phyloP scores from a whole-genome alignment of 92 coral and sea anemone genomes.

The Porites lobata region DNA sequence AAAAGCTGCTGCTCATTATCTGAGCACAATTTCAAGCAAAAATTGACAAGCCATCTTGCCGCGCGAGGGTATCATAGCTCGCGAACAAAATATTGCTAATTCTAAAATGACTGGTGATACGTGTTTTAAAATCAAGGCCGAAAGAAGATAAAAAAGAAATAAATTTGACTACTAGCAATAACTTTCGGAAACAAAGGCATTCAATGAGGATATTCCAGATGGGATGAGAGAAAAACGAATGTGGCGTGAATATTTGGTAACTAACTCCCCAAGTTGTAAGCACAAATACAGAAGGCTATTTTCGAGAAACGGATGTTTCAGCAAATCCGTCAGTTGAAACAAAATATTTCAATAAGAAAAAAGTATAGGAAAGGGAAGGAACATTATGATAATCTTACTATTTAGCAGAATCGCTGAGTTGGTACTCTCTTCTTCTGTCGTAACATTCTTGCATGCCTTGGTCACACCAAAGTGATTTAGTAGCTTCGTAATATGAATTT shows the following conservation, averaged over 20 bases:
- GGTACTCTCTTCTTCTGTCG: slow-evolving; percentile 97
- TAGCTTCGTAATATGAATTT: slow-evolving; percentile 95
- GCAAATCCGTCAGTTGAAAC: neutral
- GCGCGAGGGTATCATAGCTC: slow-evolving; percentile 26
- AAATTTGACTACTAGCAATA: slow-evolving; percentile 21
- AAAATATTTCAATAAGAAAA: slow-evolving; percentile 20
- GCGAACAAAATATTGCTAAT: neutral
- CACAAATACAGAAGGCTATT: neutral
- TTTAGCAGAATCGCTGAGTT: slow-evolving; percentile 98
- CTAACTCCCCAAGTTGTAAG: neutral
- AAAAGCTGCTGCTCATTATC: slow-evolving; percentile 26
- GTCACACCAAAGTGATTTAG: slow-evolving; percentile 92
- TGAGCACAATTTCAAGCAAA: slow-evolving; percentile 33
- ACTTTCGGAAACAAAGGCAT: slow-evolving; percentile 19
- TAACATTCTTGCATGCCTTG: slow-evolving; percentile 98
- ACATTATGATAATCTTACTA: slow-evolving; percentile 79
- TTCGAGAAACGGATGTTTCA: neutral
- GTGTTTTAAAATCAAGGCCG: slow-evolving; percentile 26
- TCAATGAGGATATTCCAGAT: slow-evolving; percentile 43
- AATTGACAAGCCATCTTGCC: slow-evolving; percentile 42
- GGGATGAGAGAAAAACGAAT: slow-evolving; percentile 19
- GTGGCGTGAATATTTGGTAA: slow-evolving; percentile 1
- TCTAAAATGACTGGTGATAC: slow-evolving; percentile 11
- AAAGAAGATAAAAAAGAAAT: neutral
- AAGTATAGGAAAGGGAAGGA: neutral